These are phyloP conservation scores for Poecilia latipinna DNA, from an alignment of 2,113 vertebrate genomes.

Conservation along the genomic window DNA sequence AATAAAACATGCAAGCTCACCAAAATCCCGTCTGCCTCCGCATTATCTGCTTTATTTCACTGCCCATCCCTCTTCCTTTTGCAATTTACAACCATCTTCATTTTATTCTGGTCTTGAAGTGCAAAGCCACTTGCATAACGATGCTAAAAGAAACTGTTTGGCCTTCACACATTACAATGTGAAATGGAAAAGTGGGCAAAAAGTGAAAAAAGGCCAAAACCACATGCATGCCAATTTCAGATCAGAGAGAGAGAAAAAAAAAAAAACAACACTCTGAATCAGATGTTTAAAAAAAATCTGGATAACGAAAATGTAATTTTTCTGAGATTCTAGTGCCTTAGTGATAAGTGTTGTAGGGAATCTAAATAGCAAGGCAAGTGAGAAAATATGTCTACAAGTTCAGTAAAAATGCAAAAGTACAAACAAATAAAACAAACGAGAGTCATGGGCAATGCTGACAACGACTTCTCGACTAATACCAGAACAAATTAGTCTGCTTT, in stretches of 20 bases:
- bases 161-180: conserved; percentile 58
- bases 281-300: neutral
- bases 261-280: neutral
- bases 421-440: neutral
- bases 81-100: conserved; percentile 31
- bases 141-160: conserved; percentile 54
- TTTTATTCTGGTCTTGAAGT: conserved; percentile 55
- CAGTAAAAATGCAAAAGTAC: neutral
- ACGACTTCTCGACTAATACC: neutral
- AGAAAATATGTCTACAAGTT: neutral
- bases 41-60: conserved; percentile 24
- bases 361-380: neutral
- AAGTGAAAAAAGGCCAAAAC: conserved; percentile 5
- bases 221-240: neutral
- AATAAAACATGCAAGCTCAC: conserved; percentile 22
- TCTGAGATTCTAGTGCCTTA: neutral
- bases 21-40: conserved; percentile 20
- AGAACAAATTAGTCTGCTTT: conserved; percentile 6
- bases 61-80: conserved; percentile 6
- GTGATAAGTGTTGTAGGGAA: neutral
- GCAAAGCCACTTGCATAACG: conserved; percentile 57
- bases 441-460: neutral
- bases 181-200: conserved; percentile 47
- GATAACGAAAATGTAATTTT: neutral
- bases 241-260: neutral